Evolutionary conservation across 2,888 invertebrate species (phyloP).

Genomic region (Xestia xanthographa): DNA sequence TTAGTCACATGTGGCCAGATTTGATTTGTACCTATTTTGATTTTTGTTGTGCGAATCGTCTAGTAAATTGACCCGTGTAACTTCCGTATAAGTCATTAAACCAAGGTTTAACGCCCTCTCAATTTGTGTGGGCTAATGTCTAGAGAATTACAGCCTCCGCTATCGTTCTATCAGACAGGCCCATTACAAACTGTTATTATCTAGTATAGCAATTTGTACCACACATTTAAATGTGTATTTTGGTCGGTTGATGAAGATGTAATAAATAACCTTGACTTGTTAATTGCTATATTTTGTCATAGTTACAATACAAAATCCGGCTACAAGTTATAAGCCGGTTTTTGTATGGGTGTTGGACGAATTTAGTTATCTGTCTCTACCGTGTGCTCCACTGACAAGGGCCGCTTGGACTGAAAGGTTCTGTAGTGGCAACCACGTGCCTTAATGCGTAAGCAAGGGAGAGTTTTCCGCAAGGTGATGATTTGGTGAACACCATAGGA

Average conservation of each 20-base stretch:
- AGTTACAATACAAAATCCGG: not conserved
- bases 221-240: not conserved
- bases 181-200: constrained; percentile 5
- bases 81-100: not conserved
- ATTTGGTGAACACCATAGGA: not conserved
- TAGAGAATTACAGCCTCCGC: constrained; percentile 12
- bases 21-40: not conserved
- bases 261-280: not conserved
- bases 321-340: not conserved
- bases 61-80: not conserved
- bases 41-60: not conserved
- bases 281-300: not conserved
- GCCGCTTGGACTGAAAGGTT: not conserved
- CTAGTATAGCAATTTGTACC: constrained; percentile 30
- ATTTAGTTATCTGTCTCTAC: not conserved
- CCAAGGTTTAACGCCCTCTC: constrained; percentile 2
- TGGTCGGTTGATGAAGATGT: not conserved
- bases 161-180: not conserved
- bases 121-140: constrained; percentile 16
- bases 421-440: not conserved
- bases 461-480: not conserved
- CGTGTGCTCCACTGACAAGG: not conserved
- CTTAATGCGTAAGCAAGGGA: not conserved
- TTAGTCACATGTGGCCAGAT: not conserved
- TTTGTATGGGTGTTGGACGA: not conserved